Conservation (phyloP, 2,797 vertebrate genomes). For the Pantherophis vulpinus region DNA sequence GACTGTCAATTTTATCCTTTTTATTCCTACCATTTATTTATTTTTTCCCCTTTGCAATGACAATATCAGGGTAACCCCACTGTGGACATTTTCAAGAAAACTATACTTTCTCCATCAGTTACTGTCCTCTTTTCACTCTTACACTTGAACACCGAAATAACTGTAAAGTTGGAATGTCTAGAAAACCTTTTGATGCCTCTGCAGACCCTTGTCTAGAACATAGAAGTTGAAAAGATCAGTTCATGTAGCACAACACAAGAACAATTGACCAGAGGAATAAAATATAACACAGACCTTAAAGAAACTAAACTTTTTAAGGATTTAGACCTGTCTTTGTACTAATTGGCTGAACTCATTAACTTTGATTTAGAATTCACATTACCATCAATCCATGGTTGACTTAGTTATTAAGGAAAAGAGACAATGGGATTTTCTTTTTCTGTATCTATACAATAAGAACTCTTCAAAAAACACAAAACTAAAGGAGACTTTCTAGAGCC, state of each 20-base stretch:
- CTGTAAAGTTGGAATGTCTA: neutral
- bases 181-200: neutral
- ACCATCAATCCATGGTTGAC: neutral
- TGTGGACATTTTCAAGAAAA: neutral
- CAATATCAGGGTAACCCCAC: neutral
- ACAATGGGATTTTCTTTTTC: neutral
- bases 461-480: neutral
- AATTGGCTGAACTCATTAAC: neutral
- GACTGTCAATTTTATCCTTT: neutral
- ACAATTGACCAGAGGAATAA: neutral
- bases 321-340: neutral
- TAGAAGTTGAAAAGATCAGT: neutral
- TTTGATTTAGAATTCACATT: neutral
- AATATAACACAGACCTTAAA: neutral
- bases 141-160: neutral
- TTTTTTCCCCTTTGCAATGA: neutral
- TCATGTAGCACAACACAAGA: neutral
- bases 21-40: neutral
- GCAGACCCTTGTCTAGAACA: neutral
- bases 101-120: neutral
- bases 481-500: neutral
- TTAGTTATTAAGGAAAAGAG: neutral
- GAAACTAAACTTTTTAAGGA: neutral
- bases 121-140: neutral
- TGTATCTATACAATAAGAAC: neutral